Percentiles rank a stretch among this genome's conserved stretches.
phyloP scores from a whole-genome alignment of 2,113 vertebrate species.

The Todiramphus chloris region DNA sequence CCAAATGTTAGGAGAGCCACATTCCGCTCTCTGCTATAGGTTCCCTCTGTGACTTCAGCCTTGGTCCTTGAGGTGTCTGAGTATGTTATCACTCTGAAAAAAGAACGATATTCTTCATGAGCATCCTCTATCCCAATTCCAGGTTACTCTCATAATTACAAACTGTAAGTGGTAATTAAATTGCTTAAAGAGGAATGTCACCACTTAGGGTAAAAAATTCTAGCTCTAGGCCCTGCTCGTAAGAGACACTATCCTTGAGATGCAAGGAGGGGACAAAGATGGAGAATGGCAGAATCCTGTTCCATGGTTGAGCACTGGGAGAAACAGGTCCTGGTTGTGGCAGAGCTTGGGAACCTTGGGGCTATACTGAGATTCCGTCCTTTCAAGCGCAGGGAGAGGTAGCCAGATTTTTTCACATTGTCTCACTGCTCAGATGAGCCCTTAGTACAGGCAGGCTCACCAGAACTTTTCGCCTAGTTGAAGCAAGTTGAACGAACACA shows the following conservation, averaged over 20 bases:
- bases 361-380: not conserved
- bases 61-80: not conserved
- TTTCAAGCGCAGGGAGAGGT: not conserved
- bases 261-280: not conserved
- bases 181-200: not conserved
- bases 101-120: not conserved
- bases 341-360: not conserved
- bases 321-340: not conserved
- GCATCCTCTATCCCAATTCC: not conserved
- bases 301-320: rapidly evolving
- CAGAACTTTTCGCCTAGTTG: not conserved
- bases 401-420: not conserved
- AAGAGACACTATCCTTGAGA: not conserved
- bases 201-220: not conserved
- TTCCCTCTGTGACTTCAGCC: not conserved
- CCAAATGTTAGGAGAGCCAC: not conserved
- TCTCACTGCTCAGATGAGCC: not conserved
- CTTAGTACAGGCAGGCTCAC: not conserved
- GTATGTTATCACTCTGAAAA: not conserved
- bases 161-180: rapidly evolving
- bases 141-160: not conserved
- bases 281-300: not conserved
- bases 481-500: not conserved
- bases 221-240: not conserved
- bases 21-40: not conserved